Conservation (phyloP, 2,888 invertebrate species). For the Endotricha flammealis region DNA sequence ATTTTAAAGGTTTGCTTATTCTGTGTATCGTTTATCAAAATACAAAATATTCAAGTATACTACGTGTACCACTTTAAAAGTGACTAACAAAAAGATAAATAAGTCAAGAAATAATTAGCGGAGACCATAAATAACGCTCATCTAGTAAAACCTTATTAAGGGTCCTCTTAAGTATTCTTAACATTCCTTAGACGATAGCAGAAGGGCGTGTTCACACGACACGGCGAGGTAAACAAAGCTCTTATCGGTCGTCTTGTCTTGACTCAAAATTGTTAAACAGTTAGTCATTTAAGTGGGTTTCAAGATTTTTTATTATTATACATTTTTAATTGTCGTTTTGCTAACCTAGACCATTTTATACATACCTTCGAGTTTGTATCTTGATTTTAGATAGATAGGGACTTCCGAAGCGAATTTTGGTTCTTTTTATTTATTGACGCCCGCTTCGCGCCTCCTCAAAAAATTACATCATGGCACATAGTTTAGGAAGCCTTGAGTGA, state of each 20-base stretch:
- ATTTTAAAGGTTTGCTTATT: no score
- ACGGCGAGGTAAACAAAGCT: constrained; percentile 29
- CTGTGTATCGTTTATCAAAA: no score
- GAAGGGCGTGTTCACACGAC: constrained; percentile 31
- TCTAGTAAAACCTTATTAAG: not conserved
- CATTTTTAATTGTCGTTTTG: no score
- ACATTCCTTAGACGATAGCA: constrained; percentile 27
- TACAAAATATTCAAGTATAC: no score
- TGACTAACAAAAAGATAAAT: not conserved
- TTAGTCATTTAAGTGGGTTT: constrained; percentile 5
- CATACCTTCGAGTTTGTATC: no score
- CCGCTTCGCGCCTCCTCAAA: no score
- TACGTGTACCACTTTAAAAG: not conserved
- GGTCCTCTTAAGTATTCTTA: constrained; percentile 13
- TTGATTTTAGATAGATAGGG: no score
- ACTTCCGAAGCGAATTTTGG: no score
- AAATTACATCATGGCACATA: no score
- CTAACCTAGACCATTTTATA: no score
- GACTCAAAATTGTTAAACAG: constrained; percentile 8
- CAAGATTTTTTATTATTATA: not conserved
- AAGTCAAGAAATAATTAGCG: not conserved
- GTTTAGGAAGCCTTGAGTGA: no score
- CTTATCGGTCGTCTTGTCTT: constrained; percentile 29
- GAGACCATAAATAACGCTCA: constrained; percentile 1
- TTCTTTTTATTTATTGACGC: no score